Base-by-base conservation (phyloP, 2,113 vertebrate genomes). In the Oophaga pumilio region DNA sequence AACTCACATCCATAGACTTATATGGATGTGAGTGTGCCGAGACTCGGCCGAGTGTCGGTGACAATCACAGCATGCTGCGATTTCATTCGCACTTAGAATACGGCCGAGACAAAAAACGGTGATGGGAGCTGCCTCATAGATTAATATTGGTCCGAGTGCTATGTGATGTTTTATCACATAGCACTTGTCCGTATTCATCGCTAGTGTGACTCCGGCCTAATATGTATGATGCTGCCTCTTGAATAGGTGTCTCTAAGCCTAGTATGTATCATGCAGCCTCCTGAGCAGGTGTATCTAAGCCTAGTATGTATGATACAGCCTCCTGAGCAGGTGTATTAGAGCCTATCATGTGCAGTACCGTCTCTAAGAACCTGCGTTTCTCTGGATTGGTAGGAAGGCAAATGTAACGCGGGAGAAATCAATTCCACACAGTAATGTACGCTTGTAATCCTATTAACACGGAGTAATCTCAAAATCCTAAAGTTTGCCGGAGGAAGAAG, bases 361-460 rank as follows among this genome's bases (percentile, higher is more conserved):
- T 20, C 64, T 68, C 24, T 10, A 24, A 68, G 64, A 68, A 68
- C 64, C 64, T 68, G 22, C 1, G 33, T 20, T 71, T 71, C 43
- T 76, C 49, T 52, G 74, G 18, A 52, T 52, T 76, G 9, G 53
- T 43, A 43, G 53, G 10, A 62, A 60, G 28, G 56, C 78, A 81
- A n/a, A 81, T 52, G 20, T 66, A 69, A 69, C 13, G 18, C 12
- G 43, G 81, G 64, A 68, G 49, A 83, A 83, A 68, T 83, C 62
- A 83, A 69, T 83, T 83, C 49, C 43, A 4, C n/a, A 8, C 50
- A 9, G 81, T 52, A 53, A 69, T 28, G 64, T 53, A 69, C 18
- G 22, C 82, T 33, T 84, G 66, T 84, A 84, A 84, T 84, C 82
- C 82, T 33, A 84, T 71, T 84, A 84, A 17, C 11, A 57, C 82